Evolutionary conservation across 1,140 invertebrate species (phyloP).

Genomic region (Dryas iulia): DNA sequence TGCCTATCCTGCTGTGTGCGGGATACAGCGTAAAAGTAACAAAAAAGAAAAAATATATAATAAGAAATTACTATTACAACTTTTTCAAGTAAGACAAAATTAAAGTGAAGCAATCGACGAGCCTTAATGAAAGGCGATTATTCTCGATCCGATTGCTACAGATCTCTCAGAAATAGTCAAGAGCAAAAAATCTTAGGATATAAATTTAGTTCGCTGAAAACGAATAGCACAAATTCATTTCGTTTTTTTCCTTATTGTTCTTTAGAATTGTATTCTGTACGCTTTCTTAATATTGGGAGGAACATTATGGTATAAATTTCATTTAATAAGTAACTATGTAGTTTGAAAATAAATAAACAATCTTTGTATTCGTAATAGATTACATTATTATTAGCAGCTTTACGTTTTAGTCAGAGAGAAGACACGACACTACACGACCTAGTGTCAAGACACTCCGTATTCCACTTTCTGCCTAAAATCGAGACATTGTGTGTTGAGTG

Average conservation of each 20-base stretch:
- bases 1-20: too few species aligned
- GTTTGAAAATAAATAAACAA: too few species aligned
- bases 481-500: too few species aligned
- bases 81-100: neutral
- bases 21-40: too few species aligned
- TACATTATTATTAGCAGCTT: too few species aligned
- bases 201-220: neutral
- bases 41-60: too few species aligned
- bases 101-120: conserved; percentile 1
- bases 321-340: neutral
- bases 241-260: neutral
- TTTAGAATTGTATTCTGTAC: neutral
- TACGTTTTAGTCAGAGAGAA: too few species aligned
- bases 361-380: too few species aligned
- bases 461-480: too few species aligned
- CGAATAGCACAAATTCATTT: neutral
- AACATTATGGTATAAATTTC: neutral
- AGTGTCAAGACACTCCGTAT: too few species aligned
- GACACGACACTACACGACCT: too few species aligned
- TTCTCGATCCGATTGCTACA: conserved; percentile 9
- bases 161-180: neutral
- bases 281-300: neutral
- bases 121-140: conserved; percentile 14
- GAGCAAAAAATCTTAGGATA: neutral
- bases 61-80: neutral